Evolutionary conservation across 2,797 vertebrate genomes (phyloP), one percentile per base, ranked within the genome.

Genomic region (Enteromius fasciolatus): DNA sequence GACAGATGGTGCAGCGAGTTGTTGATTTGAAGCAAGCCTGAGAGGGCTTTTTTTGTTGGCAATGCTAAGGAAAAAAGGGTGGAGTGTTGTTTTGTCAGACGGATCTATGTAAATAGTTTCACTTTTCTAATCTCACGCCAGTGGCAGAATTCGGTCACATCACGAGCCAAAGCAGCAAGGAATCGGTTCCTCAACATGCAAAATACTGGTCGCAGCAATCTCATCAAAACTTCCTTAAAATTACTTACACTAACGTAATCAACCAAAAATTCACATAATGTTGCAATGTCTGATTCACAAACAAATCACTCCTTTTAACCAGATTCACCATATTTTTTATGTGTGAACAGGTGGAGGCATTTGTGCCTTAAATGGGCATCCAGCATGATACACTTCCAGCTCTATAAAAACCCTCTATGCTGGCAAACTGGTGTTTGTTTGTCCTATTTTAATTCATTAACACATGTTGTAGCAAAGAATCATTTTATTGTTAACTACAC

Each of bases 1-100:
- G 36, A 66, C 77, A 86, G 81, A 83, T 85, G 83, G 80, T 28
- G 12, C 72, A 52, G 57, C 57, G 76, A 72, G 73, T 25, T 70
- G 72, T 69, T 54, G 63, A 59, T 76, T 54, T 54, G 41, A 63
- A 81, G 39, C 39, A 80, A 64, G n/a, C 46, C 5, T 6, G 33
- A 33, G 39, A 44, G 18, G 5, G 5, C 2, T 14, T n/a, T 74
- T 9, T 48, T 61, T 50, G 15, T 50, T 52, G 59, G 15, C 44
- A 25, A n/a, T 17, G 46, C 25, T 31, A 7, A 41, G 59, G 41
- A 23, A 64, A 63, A 74, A 75, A 76, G 72, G 72, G 61, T 57
- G 63, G 63, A 67, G 63, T 46, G n/a, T 44, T 46, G 72, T 28
- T 14, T 74, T 64, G 28, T 36, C n/a, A 66, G 31, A 74, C 9